Percentiles rank a stretch among this genome's conserved stretches.
Conservation (phyloP, 2,888 invertebrate species). For the Melanotus villosus region DNA sequence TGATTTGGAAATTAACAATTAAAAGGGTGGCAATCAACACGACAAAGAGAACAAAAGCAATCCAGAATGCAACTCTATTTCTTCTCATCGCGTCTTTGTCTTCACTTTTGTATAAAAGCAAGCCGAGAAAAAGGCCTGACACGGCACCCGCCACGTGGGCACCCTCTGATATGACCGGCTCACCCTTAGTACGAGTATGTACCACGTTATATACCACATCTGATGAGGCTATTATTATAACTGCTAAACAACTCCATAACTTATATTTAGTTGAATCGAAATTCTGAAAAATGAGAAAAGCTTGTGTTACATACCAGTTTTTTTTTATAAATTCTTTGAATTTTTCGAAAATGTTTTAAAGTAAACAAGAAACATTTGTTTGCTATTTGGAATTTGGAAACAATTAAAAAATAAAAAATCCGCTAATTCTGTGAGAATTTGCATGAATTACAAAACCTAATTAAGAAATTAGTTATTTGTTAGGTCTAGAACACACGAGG, state of each 20-base stretch:
- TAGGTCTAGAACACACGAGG: too few species aligned
- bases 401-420: too few species aligned
- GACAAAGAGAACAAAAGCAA: conserved; percentile 51
- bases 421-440: too few species aligned
- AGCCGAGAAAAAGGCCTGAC: conserved; percentile 76
- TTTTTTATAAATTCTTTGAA: too few species aligned
- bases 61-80: conserved; percentile 52
- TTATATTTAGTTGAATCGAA: conserved; percentile 67
- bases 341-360: too few species aligned
- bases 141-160: conserved; percentile 81
- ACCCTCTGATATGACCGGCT: conserved; percentile 77
- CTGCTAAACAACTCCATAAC: conserved; percentile 72
- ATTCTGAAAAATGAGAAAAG: conserved; percentile 65
- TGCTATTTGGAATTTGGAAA: too few species aligned
- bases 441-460: too few species aligned
- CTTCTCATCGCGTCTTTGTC: conserved; percentile 52
- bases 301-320: background rate
- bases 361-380: too few species aligned
- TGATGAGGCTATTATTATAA: conserved; percentile 75
- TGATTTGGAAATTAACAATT: conserved; percentile 55
- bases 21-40: conserved; percentile 51
- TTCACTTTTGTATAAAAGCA: conserved; percentile 71
- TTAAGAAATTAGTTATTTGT: too few species aligned
- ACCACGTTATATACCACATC: conserved; percentile 74
- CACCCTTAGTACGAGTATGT: conserved; percentile 67